phyloP scores from a whole-genome alignment of 2,797 vertebrate genomes.

The Acrocephalus scirpaceus region DNA sequence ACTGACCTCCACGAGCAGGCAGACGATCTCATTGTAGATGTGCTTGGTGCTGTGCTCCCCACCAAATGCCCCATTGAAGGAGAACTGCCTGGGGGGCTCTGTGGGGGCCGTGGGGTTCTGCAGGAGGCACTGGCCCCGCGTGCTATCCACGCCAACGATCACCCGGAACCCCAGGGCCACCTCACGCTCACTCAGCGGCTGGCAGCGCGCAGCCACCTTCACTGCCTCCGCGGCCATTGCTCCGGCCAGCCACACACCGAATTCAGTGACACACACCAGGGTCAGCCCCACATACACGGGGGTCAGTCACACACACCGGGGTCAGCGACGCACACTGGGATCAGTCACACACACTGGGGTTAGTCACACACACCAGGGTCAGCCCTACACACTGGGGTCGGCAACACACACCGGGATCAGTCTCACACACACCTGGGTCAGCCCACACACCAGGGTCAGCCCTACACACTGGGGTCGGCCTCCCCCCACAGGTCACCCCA shows the following conservation, averaged over 20 bases:
- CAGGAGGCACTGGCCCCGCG: slow-evolving; percentile 85
- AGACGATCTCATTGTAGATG: slow-evolving; percentile 90
- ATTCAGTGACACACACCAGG: too few species aligned
- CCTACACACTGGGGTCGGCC: too few species aligned
- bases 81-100: slow-evolving; percentile 89
- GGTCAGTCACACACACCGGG: not conserved
- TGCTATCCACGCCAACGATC: slow-evolving; percentile 79
- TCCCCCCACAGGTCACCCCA: not conserved
- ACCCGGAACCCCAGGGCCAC: slow-evolving; percentile 75
- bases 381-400: not conserved
- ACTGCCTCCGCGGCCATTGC: slow-evolving; percentile 83
- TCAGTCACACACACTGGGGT: not conserved
- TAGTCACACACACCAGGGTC: not conserved
- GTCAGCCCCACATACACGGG: rapidly evolving
- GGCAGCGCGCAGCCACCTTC: slow-evolving; percentile 87
- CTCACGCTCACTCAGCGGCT: slow-evolving; percentile 84
- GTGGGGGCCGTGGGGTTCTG: slow-evolving; percentile 73
- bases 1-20: slow-evolving; percentile 87
- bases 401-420: not conserved
- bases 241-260: not conserved
- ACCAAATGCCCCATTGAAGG: slow-evolving; percentile 87
- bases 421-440: too few species aligned
- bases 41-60: slow-evolving; percentile 84
- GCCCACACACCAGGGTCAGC: not conserved
- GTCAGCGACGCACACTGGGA: too few species aligned